Evolutionary conservation across 2,113 vertebrate species (phyloP).

Genomic region (Lepisosteus osseus): DNA sequence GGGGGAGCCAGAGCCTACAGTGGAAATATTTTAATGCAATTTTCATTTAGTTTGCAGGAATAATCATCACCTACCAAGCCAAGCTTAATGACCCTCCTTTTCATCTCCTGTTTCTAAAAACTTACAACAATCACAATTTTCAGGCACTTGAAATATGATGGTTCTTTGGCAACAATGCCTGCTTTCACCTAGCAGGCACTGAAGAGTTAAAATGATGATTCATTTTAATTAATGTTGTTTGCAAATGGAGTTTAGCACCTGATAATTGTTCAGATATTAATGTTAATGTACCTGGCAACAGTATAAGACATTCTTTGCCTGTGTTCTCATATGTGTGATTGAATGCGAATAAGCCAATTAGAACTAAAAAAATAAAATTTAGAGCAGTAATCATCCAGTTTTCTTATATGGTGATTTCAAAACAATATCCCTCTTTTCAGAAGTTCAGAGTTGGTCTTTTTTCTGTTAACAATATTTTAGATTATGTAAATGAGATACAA

Average conservation of each 20-base stretch:
- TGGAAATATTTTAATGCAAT: constrained; percentile 5
- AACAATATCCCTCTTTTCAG: constrained; percentile 9
- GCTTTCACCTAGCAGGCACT: not conserved
- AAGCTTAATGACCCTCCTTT: not conserved
- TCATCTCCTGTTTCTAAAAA: not conserved
- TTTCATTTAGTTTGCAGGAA: constrained; percentile 11
- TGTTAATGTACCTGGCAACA: constrained; percentile 18
- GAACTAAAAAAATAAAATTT: constrained; percentile 21
- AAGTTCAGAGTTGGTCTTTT: constrained; percentile 23
- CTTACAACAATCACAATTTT: constrained; percentile 8
- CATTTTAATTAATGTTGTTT: constrained; percentile 18
- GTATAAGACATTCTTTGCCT: constrained; percentile 10
- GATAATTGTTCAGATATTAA: constrained; percentile 24
- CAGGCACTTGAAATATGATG: not conserved
- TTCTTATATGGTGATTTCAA: constrained; percentile 11
- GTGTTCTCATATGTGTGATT: constrained; percentile 7
- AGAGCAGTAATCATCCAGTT: constrained; percentile 14
- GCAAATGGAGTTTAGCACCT: constrained; percentile 16
- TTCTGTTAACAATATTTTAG: constrained; percentile 22
- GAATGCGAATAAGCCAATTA: constrained; percentile 19
- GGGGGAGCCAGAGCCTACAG: no score
- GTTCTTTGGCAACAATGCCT: constrained; percentile 3
- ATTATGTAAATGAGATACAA: constrained; percentile 21
- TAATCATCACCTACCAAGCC: not conserved
- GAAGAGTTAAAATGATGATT: constrained; percentile 15